Evolutionary conservation across 2,113 vertebrate species (phyloP).

Genomic region (Phycodurus eques): DNA sequence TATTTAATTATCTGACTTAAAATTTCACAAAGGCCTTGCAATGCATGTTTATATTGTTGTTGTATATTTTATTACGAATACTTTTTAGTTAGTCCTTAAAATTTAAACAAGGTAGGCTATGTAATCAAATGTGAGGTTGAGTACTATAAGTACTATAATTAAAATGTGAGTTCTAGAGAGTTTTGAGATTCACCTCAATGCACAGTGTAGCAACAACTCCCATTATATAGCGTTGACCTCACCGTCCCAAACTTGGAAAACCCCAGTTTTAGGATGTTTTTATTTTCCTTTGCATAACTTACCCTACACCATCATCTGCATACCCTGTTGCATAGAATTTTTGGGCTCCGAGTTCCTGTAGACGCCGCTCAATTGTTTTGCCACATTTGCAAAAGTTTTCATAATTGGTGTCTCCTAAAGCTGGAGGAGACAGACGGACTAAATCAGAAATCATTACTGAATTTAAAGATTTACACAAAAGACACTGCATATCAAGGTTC

Average conservation of each 20-base stretch:
- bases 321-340: slow-evolving; percentile 87
- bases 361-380: slow-evolving; percentile 83
- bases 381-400: slow-evolving; percentile 96
- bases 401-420: slow-evolving; percentile 94
- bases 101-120: too few species aligned
- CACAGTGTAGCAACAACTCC: background rate
- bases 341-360: slow-evolving; percentile 86
- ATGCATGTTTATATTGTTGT: too few species aligned
- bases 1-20: background rate
- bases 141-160: too few species aligned
- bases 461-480: slow-evolving; percentile 3
- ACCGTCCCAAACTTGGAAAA: background rate
- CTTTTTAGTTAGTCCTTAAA: too few species aligned
- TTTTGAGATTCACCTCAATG: background rate
- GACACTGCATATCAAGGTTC: slow-evolving; percentile 13
- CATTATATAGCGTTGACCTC: background rate
- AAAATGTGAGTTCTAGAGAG: background rate
- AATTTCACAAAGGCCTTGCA: background rate
- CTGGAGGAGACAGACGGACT: slow-evolving; percentile 61
- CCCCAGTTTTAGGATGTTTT: background rate
- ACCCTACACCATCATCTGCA: slow-evolving; percentile 94
- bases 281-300: slow-evolving; percentile 44
- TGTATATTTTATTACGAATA: too few species aligned
- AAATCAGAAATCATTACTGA: slow-evolving; percentile 15
- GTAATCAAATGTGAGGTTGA: too few species aligned